Evolutionary conservation across 2,888 invertebrate species (phyloP), one percentile per base, ranked within the genome.

Genomic region (Amphipyra berbera): DNA sequence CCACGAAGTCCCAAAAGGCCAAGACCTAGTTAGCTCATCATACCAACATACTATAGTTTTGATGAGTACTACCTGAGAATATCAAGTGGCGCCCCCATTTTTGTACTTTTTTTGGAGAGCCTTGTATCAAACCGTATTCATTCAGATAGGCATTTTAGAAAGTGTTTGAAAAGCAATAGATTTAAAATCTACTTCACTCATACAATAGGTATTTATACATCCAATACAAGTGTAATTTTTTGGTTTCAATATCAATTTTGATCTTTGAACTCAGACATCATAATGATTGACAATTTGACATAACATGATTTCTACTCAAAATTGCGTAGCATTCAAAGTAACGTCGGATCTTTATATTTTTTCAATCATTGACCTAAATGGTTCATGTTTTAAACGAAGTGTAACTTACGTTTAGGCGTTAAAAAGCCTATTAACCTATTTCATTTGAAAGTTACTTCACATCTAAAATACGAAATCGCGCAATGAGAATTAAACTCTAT

Each of bases 391-490:
- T 82, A 88, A 91, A 88, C 88, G 84, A 85, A 88, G 85, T 85
- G 83, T 86, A 85, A 87, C 83, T 90, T 86, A 87, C 89, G 88
- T 91, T 92, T 88, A 86, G 88, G 89, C 87, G 91, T 90, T 92
- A 93, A 93, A 92, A 90, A 87, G 88, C 87, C 90, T 91, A 93
- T 93, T 93, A 93, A 92, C 93, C 93, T 89, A 93, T 91, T 91
- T 93, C 86, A 91, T 91, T 91, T 88, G 90, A 92, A 91, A 93
- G 92, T 91, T 85, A 84, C 86, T 83, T 82, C 68, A 79, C 82
- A 75, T 78, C 73, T 79, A 79, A 78, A 72, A 70, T 65, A 73
- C 73, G 61, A 70, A 53, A 33, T 27, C 9, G 4, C 53, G 4
- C 37, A 58, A n/a, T 41, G 61, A 42, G 81, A 60, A 77, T 61